phyloP scores from a whole-genome alignment of 2,113 vertebrate species.

The Charina bottae region DNA sequence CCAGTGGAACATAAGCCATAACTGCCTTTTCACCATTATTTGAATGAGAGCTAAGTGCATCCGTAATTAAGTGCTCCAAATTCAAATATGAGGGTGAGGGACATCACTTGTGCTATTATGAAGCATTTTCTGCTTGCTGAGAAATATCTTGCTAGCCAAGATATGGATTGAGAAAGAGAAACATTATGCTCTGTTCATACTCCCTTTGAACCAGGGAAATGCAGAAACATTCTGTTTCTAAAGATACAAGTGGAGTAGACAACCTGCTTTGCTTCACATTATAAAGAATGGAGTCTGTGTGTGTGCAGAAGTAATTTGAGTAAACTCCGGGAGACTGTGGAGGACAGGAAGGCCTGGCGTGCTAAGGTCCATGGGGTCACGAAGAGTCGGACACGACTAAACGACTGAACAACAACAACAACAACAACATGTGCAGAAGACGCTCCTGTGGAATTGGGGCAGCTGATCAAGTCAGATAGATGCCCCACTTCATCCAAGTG shows the following conservation, averaged over 20 bases:
- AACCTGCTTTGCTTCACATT: neutral
- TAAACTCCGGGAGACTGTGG: no score
- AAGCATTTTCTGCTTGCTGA: neutral
- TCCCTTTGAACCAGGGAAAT: neutral
- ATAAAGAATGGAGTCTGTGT: neutral
- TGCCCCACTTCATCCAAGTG: neutral
- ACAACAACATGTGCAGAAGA: neutral
- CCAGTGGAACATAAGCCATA: neutral
- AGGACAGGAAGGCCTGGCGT: no score
- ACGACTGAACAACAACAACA: no score
- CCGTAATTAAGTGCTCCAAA: neutral
- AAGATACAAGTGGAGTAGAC: neutral
- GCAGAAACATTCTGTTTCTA: neutral
- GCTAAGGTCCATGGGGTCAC: no score
- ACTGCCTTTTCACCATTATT: neutral
- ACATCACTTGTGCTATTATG: neutral
- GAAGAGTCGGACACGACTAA: no score
- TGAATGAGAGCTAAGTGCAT: neutral
- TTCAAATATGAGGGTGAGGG: neutral
- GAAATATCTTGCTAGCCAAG: neutral
- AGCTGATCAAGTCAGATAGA: neutral
- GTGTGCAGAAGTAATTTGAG: no score
- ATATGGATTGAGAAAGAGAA: neutral
- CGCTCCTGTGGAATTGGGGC: neutral
- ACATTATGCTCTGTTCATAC: no score